Base-by-base conservation (phyloP, 2,113 vertebrate species). In the Sprattus sprattus region DNA sequence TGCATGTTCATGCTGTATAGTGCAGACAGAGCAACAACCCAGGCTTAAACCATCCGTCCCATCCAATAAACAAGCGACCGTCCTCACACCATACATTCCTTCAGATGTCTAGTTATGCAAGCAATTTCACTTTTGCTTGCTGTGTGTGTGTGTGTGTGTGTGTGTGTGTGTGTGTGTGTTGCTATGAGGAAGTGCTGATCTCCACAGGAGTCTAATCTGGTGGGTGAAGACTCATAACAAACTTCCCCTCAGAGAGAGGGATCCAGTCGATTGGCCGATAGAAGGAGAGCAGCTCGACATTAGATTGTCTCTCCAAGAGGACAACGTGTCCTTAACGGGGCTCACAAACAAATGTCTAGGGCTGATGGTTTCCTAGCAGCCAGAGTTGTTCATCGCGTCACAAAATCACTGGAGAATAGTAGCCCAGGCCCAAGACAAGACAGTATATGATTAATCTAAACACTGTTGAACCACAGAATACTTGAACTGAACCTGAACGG, bases 121-220 rank as follows among this genome's bases (percentile, higher is more conserved):
- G 28, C 71, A 39, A 78, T 32, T 11, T 78, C 25, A 28, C 25
- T 32, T 78, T 78, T 11, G n/a, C 22, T 4, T 44, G 9, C 25
- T 6, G n/a, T 78, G 28, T 16, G 13, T 32, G 28, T 6, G 71
- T 78, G 67, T 39, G 67, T 75, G 25, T 32, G 25, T 28, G n/a
- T 71, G 64, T 32, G 64, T 67, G n/a, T 64, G n/a, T 25, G n/a
- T 1, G n/a, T 7, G 9, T 67, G n/a, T 25, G 3, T 25, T 28
- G 64, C 64, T 67, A 67, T 28, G 64, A 67, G 64, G 64, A 67
- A 67, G 64, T 67, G n/a, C 64, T 67, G 25, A 67, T 67, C 25
- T 67, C 64, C 64, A 67, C 25, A 10, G 25, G 64, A 28, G n/a
- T 25, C 64, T 28, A 67, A 28, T 25, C 25, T 67, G 64, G 64